Evolutionary conservation across 1,140 invertebrate genomes (phyloP), one percentile per base, ranked within the genome.

Genomic region (Apis florea): DNA sequence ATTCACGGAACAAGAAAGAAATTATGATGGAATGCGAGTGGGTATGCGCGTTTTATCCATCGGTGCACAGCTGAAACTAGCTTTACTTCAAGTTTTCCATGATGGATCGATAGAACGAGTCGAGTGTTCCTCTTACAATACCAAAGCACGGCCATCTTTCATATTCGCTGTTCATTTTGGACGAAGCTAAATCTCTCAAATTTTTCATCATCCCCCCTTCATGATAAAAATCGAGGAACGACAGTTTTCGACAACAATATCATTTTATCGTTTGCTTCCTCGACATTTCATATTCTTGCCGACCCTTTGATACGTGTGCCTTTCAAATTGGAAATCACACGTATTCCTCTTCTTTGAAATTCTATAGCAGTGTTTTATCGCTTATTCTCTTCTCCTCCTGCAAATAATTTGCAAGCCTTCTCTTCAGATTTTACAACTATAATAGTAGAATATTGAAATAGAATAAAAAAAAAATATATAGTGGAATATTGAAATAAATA

Each of bases 31-130:
- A 63, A 40, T 15, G 26, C 26, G 10, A 40, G 17, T 64, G 10
- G 10, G 26, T 21, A 40, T 15, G 24, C 24, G 2, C 2, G 3
- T 64, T 64, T 64, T 40, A 64, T 11, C 26, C 19, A 26, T 10
- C 26, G 31, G 2, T 17, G 63, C 17, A 40, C 31, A 17, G 40
- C 1, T 10, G 63, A 40, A 64, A 31, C 63, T 11, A 64, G 26
- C 31, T 64, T 0, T 10, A 9, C 1, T 40, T 9, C 4, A 24
- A 19, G 15, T 64, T 64, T 64, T 40, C 63, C 63, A 11, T 17
- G 26, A 21, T 67, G 40, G 21, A 67, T 67, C 66, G 66, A 67
- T 67, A 67, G 1, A 40, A 67, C 40, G 66, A n/a, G 40, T 67
- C 66, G 66, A n/a, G 12, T 9, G 11, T 67, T 67, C 40, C 47